These are phyloP conservation scores for Toxonevra muliebris DNA, from an alignment of 2,888 invertebrate genomes.

Conservation along the genomic window DNA sequence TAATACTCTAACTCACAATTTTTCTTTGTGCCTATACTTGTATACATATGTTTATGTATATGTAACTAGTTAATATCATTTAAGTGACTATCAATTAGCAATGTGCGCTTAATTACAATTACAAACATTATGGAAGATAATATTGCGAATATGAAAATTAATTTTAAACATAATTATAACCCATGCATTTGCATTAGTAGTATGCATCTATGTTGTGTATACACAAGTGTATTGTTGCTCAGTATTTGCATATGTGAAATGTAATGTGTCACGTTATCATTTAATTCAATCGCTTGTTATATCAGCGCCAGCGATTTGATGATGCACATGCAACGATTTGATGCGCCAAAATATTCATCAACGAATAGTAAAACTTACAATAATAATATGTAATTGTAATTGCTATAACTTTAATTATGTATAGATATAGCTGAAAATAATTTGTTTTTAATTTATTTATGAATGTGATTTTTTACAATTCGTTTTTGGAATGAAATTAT, in stretches of 20 bases:
- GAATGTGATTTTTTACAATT: no score
- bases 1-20: no score
- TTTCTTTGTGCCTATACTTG: no score
- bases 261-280: constrained; percentile 1
- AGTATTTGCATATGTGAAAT: no score
- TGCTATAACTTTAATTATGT: neutral
- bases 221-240: neutral
- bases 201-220: neutral
- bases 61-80: no score
- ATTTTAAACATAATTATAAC: neutral
- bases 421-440: no score
- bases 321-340: neutral
- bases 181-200: neutral
- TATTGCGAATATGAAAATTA: neutral
- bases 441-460: no score
- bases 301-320: no score
- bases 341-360: neutral
- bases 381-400: neutral
- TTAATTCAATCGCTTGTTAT: neutral
- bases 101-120: constrained; percentile 1
- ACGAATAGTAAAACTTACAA: neutral
- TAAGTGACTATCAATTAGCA: neutral
- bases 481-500: no score
- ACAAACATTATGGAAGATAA: neutral
- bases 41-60: no score